phyloP scores from a whole-genome alignment of 2,888 invertebrate species.

The Euclidia mi region DNA sequence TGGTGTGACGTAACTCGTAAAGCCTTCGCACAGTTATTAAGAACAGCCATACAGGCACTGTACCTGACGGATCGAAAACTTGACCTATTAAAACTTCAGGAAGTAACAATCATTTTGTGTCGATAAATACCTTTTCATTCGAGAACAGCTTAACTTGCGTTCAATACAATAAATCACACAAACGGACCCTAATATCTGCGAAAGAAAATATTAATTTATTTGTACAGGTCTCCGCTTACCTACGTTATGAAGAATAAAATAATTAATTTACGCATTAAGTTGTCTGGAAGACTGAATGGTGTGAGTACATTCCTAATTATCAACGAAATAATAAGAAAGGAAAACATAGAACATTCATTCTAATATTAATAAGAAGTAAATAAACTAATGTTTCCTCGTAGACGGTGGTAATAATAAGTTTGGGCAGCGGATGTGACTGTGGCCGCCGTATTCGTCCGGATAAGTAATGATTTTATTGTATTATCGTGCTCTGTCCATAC shows the following conservation, averaged over 20 bases:
- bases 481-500: conserved; percentile 5
- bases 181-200: conserved; percentile 42
- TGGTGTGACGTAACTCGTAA: conserved; percentile 38
- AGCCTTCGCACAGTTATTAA: conserved; percentile 47
- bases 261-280: conserved; percentile 35
- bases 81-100: conserved; percentile 52
- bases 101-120: conserved; percentile 36
- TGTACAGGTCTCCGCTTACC: conserved; percentile 11
- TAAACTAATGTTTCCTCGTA: conserved; percentile 65
- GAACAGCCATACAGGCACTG: conserved; percentile 31
- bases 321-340: conserved; percentile 46
- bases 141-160: conserved; percentile 34
- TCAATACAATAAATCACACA: conserved; percentile 38
- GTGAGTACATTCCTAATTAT: conserved; percentile 47
- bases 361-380: conserved; percentile 67
- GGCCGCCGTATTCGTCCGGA: conserved; percentile 49
- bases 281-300: conserved; percentile 37
- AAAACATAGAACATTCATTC: conserved; percentile 54
- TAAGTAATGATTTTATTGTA: conserved; percentile 28
- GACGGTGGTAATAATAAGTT: conserved; percentile 65
- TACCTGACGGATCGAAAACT: conserved; percentile 46
- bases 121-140: conserved; percentile 45
- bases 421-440: conserved; percentile 64
- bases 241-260: conserved; percentile 16
- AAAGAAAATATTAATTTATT: conserved; percentile 47